Evolutionary conservation across 2,888 invertebrate genomes (phyloP).

Genomic region (Eurytoma adleriae): DNA sequence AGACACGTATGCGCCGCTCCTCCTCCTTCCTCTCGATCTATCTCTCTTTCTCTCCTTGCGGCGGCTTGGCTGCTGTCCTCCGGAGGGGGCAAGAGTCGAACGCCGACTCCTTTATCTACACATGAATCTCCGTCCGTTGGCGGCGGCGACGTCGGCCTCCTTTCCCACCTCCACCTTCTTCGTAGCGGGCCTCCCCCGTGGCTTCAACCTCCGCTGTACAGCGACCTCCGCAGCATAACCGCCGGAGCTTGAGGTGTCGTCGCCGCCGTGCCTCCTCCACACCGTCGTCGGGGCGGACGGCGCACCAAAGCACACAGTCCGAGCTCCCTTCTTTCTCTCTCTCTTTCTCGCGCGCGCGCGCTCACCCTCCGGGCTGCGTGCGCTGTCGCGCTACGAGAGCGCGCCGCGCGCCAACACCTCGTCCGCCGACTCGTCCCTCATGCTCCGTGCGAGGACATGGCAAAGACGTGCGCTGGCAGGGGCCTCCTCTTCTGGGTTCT

Average conservation of each 20-base stretch:
- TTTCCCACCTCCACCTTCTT: background rate
- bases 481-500: background rate
- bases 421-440: too few species aligned
- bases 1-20: background rate
- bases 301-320: background rate
- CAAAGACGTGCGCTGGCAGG: too few species aligned
- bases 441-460: too few species aligned
- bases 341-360: constrained; percentile 10
- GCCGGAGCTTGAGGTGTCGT: background rate
- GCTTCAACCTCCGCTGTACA: constrained; percentile 36
- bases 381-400: background rate
- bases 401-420: background rate
- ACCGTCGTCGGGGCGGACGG: too few species aligned
- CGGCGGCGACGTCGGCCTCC: background rate
- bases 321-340: constrained; percentile 4
- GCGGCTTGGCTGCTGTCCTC: background rate
- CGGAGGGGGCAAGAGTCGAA: too few species aligned
- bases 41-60: background rate
- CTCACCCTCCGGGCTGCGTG: background rate
- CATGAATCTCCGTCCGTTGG: background rate
- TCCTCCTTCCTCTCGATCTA: background rate
- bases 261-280: constrained; percentile 18
- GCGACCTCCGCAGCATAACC: constrained; percentile 26
- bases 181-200: background rate
- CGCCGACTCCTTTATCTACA: background rate